Evolutionary conservation across 2,888 invertebrate species (phyloP), one percentile per base, ranked within the genome.

Genomic region (Sminthurinus aureus): DNA sequence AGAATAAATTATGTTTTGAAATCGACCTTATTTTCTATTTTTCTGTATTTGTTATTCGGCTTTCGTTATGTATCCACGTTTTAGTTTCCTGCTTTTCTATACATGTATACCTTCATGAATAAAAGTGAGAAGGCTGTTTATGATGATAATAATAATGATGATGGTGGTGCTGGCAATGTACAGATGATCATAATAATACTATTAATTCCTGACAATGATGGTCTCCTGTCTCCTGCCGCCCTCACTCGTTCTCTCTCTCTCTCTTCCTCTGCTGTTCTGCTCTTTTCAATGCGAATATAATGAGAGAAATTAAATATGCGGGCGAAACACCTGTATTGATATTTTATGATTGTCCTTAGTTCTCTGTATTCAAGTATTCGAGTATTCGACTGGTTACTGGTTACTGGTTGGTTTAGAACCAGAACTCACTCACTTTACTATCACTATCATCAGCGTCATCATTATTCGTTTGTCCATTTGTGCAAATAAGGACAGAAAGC

Each of bases 301-400:
- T 79, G 76, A 77, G 15, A 64, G 71, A 77, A 84, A 81, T 84
- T 84, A 84, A 84, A 84, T 84, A 84, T 84, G 84, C 84, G 84
- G 81, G 84, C 77, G 50, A 80, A 80, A 84, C 84, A 84, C 84
- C 84, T 84, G 84, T 84, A 84, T 84, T 84, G 81, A 84, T 84
- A 84, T 84, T 84, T 84, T 84, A 84, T 52, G 81, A 84, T 77
- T 81, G 80, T 84, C 84, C 84, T 84, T 84, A 80, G 84, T 84
- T 77, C 81, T 77, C 79, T 38, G 38, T 38, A n/a, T n/a, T n/a
- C n/a, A n/a, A n/a, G n/a, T n/a, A n/a, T n/a, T n/a, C n/a, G n/a
- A n/a, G 38, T 38, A 38, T 38, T 38, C 38, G 38, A 38, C 38
- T 38, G 6, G 38, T 38, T n/a, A n/a, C n/a, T n/a, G n/a, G n/a